phyloP scores from a whole-genome alignment of 2,113 vertebrate genomes.

The Cathartes aura region DNA sequence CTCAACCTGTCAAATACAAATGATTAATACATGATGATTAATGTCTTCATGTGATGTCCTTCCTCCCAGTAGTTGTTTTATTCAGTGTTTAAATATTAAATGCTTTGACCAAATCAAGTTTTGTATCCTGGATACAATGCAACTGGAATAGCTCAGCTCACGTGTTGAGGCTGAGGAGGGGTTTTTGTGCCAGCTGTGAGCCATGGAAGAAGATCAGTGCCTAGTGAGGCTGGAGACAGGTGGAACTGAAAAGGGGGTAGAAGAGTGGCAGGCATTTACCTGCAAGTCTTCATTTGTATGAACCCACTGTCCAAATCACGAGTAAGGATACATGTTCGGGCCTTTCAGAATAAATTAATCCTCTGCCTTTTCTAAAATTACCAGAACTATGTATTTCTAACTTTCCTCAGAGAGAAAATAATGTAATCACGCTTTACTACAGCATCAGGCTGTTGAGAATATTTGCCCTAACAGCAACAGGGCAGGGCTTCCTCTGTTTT shows the following conservation, averaged over 20 bases:
- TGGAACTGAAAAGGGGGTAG: not conserved
- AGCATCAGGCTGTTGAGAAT: not conserved
- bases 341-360: not conserved
- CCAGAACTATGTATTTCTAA: not conserved
- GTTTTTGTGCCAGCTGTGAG: not conserved
- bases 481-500: not conserved
- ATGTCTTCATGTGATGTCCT: not conserved
- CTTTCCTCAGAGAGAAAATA: not conserved
- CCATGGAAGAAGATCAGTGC: not conserved
- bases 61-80: not conserved
- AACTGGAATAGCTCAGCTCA: not conserved
- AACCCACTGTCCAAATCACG: not conserved
- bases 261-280: not conserved
- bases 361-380: not conserved
- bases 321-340: accelerated
- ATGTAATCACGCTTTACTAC: not conserved
- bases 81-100: not conserved
- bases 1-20: not conserved
- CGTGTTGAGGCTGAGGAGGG: not conserved
- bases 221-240: accelerated
- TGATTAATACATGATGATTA: not conserved
- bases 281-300: not conserved
- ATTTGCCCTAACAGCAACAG: not conserved
- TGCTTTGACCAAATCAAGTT: not conserved
- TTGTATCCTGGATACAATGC: not conserved